These are phyloP conservation scores for Drosophila fungiperda DNA, from an alignment of 2,888 invertebrate species.

Conservation along the genomic window DNA sequence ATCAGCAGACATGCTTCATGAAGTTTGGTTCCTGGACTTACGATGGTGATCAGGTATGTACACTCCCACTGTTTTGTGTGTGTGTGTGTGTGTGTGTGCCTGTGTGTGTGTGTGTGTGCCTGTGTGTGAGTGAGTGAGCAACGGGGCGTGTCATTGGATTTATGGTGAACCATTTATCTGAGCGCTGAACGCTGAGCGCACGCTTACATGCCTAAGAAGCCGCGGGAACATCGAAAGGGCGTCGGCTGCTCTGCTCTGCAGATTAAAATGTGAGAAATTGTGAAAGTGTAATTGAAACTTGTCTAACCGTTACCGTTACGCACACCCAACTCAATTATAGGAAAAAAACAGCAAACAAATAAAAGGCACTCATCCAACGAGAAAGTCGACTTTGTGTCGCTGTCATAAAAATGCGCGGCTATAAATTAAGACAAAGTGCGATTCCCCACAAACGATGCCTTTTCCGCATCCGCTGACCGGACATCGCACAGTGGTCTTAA, in stretches of 20 bases:
- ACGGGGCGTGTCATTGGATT: conserved; percentile 66
- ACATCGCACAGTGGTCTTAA: conserved; percentile 27
- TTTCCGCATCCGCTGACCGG: conserved; percentile 73
- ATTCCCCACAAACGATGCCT: conserved; percentile 50
- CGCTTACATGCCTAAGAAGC: conserved; percentile 74
- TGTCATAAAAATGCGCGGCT: conserved; percentile 80
- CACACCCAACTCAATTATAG: conserved; percentile 26
- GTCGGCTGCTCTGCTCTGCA: conserved; percentile 55
- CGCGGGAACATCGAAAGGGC: conserved; percentile 73
- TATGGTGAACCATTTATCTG: conserved; percentile 67
- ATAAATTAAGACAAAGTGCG: conserved; percentile 77
- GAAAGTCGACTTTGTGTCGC: conserved; percentile 62
- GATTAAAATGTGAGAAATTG: conserved; percentile 81
- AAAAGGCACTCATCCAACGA: conserved; percentile 16
- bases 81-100: conserved; percentile 10
- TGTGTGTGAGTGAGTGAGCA: conserved; percentile 11
- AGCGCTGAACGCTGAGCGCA: conserved; percentile 43
- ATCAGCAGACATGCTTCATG: conserved; percentile 97
- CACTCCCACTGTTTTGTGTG: not conserved
- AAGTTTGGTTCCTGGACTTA: conserved; percentile 98
- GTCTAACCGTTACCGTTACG: conserved; percentile 70
- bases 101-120: conserved; percentile 8
- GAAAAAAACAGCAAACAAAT: conserved; percentile 23
- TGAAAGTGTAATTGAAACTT: conserved; percentile 80
- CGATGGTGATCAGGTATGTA: conserved; percentile 94